A percentile compares a stretch with the other conserved stretches of the same genome.
These are phyloP conservation scores for Typhlomys cinereus DNA, from an alignment of 2,113 vertebrate species.

Conservation along the genomic window DNA sequence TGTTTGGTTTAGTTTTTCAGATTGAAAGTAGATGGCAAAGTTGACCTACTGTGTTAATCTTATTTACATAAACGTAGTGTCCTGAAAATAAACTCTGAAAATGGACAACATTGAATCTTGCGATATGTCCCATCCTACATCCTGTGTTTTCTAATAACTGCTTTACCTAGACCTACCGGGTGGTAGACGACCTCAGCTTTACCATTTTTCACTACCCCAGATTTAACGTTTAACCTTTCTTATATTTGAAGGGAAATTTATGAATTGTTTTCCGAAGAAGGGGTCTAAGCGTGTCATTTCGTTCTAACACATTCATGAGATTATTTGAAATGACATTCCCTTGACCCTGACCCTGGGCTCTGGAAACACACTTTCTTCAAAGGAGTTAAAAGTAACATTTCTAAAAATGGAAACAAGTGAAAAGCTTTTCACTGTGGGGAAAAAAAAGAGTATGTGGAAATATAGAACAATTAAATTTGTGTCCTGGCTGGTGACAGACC, in stretches of 20 bases:
- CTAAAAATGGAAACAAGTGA: neutral
- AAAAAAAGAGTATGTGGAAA: neutral
- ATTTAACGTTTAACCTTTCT: slow-evolving; percentile 3
- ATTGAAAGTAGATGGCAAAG: slow-evolving; percentile 67
- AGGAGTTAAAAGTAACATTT: neutral
- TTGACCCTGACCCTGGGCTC: neutral
- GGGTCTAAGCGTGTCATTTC: neutral
- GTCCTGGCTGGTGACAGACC: neutral
- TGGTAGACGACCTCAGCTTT: slow-evolving; percentile 14
- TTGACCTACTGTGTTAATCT: slow-evolving; percentile 71
- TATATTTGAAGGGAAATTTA: slow-evolving; percentile 36
- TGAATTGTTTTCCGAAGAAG: neutral
- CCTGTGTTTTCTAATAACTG: neutral
- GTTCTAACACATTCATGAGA: neutral
- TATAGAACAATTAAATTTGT: neutral
- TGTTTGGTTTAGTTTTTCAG: slow-evolving; percentile 69
- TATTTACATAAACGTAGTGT: slow-evolving; percentile 74
- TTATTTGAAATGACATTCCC: neutral
- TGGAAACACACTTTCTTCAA: neutral
- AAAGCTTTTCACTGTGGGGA: neutral
- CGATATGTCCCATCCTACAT: slow-evolving; percentile 20
- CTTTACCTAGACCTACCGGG: neutral
- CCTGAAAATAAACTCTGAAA: slow-evolving; percentile 67
- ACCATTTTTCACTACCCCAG: neutral
- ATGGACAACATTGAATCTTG: slow-evolving; percentile 29